Base-by-base conservation (phyloP, 1,140 invertebrate genomes). In the Anastatus disparis region DNA sequence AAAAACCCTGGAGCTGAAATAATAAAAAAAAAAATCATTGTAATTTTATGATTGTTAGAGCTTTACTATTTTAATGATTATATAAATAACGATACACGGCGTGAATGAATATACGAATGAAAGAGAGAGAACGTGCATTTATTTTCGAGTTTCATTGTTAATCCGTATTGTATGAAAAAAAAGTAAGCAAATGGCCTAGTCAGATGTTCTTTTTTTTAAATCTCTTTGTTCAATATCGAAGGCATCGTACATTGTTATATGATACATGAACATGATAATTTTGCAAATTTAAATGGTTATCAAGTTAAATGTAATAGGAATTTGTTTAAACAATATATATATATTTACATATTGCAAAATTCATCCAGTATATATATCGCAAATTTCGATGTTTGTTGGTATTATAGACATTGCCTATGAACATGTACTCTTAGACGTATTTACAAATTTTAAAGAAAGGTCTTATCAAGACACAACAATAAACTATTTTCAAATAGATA, bases 381-480 rank as follows among this genome's bases (percentile, higher is more conserved):
- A 48, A 7, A 46, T 56, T 56, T 56, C 20, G 63, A 46, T 66
- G 63, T 64, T 64, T 53, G 62, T 56, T 40, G 50, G n/a, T n/a
- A n/a, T n/a, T n/a, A n/a, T n/a, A n/a, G n/a, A n/a, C n/a, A n/a
- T n/a, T n/a, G n/a, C n/a, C n/a, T n/a, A n/a, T n/a, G n/a, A n/a
- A n/a, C n/a, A n/a, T n/a, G n/a, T n/a, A n/a, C n/a, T n/a, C n/a
- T n/a, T n/a, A n/a, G n/a, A n/a, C n/a, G n/a, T n/a, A n/a, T n/a
- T n/a, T n/a, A n/a, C n/a, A n/a, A n/a, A n/a, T n/a, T n/a, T n/a
- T n/a, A n/a, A n/a, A n/a, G n/a, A n/a, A n/a, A n/a, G n/a, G n/a
- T n/a, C n/a, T n/a, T n/a, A n/a, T n/a, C n/a, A n/a, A n/a, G n/a
- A n/a, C n/a, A n/a, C n/a, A n/a, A n/a, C n/a, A n/a, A n/a, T n/a